Base-by-base conservation (phyloP, 1,140 invertebrate genomes). In the Saccostrea cuccullata region DNA sequence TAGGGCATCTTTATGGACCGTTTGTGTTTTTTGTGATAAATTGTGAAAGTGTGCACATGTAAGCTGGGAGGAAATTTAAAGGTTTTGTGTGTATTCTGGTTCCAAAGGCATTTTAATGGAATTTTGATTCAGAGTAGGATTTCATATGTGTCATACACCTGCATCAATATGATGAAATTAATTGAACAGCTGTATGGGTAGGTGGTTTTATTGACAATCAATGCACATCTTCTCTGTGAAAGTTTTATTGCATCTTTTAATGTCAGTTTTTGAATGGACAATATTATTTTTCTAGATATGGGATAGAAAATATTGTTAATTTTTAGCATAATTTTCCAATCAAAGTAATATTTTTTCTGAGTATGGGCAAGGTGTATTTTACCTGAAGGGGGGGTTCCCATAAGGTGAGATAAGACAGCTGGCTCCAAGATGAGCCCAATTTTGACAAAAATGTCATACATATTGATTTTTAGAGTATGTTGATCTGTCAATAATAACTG, bases 121-220 rank as follows among this genome's bases (percentile, higher is more conserved):
- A 36, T 30, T 77, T 77, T 77, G 26, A 77, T 30, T 36, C 4
- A 77, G 26, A 30, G 11, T 36, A 26, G 70, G 30, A 23, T 77
- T 77, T 36, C 70, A 26, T 40, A 47, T 47, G 47, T 47, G 30
- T 11, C 30, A 17, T 30, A 36, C 70, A 77, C 26, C 70, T 77
- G 70, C 70, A 13, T 77, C 70, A 77, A 36, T 30, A 77, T 77
- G 70, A 77, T 77, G 70, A 77, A 77, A 77, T 77, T 77, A 77
- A 77, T 77, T 36, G 70, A 77, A 36, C 70, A 77, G 26, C 26
- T 77, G 30, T 77, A 77, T 30, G 70, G 70, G 70, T 77, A 77
- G 23, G 70, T 77, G 26, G 9, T 30, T 11, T 30, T 77, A 73
- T 30, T 30, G 11, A 36, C 70, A 13, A 5, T 36, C 8, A 23